Evolutionary conservation across 1,140 invertebrate genomes (phyloP), one percentile per base, ranked within the genome.

Genomic region (Drosophila santomea): DNA sequence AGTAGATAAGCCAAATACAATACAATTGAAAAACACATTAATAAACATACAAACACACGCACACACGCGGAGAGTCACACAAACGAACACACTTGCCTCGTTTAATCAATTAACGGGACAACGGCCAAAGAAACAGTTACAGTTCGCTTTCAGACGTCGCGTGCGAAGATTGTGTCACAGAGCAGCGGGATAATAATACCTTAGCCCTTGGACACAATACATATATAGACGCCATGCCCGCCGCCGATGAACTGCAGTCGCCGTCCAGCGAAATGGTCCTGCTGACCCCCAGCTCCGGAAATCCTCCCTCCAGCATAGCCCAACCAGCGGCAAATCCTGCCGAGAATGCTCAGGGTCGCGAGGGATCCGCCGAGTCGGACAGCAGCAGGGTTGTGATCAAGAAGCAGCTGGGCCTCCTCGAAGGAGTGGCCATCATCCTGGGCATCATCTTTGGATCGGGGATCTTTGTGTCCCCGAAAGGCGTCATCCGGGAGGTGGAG

Each of bases 401-500:
- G 74, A 97, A 97, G 88, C 94, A 97, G 78, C 93, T 98, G 2
- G 97, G 97, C 1, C 91, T 98, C 23, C 92, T 97, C 14, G 96
- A 98, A 93, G 97, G 97, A 8, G 95, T 97, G 35, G 96, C 96
- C 41, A 96, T 98, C 58, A 97, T 98, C 86, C 93, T 98, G 64
- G 97, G 97, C 45, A 97, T 97, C 35, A 98, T 98, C 78, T 96
- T 98, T 81, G 97, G 97, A 3, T 97, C 97, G 54, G 97, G 97
- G 92, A 99, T 99, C 84, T 99, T 99, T 92, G 96, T 99, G 44
- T 98, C 98, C 0, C 98, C 98, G 0, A 98, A 97, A 93, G 98
- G 98, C 74, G 97, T 99, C 6, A 94, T 99, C 7, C 91, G 94
- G 72, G 95, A 98, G 93, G 96, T 97, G 1, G 97, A 97, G 4